A percentile compares a stretch with the other conserved stretches of the same genome.
phyloP scores from a whole-genome alignment of 2,113 vertebrate species.

The Ptilonorhynchus violaceus region DNA sequence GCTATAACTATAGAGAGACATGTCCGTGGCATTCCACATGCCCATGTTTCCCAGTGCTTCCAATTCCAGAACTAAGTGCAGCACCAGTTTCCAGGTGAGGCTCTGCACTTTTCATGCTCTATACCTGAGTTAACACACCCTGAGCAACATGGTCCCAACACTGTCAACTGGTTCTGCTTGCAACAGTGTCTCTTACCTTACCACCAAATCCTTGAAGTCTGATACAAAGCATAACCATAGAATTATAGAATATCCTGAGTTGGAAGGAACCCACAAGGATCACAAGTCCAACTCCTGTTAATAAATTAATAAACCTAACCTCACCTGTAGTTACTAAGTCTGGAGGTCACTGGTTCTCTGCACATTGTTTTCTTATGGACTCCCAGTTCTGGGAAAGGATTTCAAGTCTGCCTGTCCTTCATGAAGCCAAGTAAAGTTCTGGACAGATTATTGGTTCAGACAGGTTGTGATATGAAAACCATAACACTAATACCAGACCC shows the following conservation, averaged over 20 bases:
- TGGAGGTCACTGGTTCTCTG: background rate
- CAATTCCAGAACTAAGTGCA: background rate
- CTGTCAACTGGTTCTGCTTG: background rate
- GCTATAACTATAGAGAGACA: background rate
- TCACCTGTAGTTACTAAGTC: background rate
- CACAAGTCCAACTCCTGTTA: background rate
- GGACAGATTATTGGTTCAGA: background rate
- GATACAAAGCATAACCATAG: background rate
- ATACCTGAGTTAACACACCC: background rate
- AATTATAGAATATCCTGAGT: background rate
- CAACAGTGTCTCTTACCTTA: background rate
- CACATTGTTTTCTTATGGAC: background rate
- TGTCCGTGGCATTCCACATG: background rate
- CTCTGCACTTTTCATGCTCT: background rate
- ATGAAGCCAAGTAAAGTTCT: background rate
- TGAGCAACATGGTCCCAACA: accelerated
- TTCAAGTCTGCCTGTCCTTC: background rate
- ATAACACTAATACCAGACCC: background rate
- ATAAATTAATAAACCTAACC: background rate
- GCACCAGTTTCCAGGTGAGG: background rate
- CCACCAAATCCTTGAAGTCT: background rate
- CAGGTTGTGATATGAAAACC: background rate
- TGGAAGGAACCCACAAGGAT: background rate
- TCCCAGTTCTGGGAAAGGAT: background rate
- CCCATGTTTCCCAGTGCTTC: background rate